These are phyloP conservation scores for Gadopsis bispinosus DNA, from an alignment of 2,797 vertebrate species.

Conservation along the genomic window DNA sequence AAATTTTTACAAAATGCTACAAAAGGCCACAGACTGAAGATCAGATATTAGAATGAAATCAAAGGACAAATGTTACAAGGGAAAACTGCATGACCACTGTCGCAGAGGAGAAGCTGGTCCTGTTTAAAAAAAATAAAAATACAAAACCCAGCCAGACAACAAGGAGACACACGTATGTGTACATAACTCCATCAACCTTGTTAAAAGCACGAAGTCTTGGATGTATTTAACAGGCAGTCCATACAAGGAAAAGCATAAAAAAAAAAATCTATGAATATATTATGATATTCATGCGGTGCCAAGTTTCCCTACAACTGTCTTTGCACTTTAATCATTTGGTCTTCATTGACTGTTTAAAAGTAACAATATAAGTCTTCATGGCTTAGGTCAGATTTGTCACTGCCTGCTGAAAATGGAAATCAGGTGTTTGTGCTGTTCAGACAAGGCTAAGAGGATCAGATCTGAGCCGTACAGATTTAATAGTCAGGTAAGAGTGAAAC, in stretches of 20 bases:
- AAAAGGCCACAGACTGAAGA: conserved; percentile 10
- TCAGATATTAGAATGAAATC: conserved; percentile 9
- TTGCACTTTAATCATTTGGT: conserved; percentile 49
- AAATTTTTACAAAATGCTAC: background rate
- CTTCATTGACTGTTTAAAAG: conserved; percentile 27
- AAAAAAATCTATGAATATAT: conserved; percentile 60
- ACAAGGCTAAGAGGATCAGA: background rate
- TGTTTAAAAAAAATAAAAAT: background rate
- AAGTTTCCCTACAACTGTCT: conserved; percentile 48
- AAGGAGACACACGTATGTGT: conserved; percentile 68
- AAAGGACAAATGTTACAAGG: conserved; percentile 6
- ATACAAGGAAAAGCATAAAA: conserved; percentile 27
- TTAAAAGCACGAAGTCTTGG: conserved; percentile 83
- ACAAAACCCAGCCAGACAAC: conserved; percentile 13
- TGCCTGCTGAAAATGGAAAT: conserved; percentile 7
- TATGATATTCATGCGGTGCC: conserved; percentile 62
- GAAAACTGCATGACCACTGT: conserved; percentile 33
- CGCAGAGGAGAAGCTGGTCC: conserved; percentile 20
- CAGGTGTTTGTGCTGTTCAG: conserved; percentile 9
- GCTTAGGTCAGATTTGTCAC: conserved; percentile 10
- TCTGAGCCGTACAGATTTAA: conserved; percentile 19
- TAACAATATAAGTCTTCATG: conserved; percentile 1
- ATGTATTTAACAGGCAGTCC: conserved; percentile 79
- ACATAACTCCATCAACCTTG: conserved; percentile 81
- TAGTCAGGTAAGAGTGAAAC: conserved; percentile 1